Percentiles rank a stretch among this genome's conserved stretches.
phyloP scores from a whole-genome alignment of 37 sponge, comb jelly and placozoan genomes.

The Aphrocallistes beatrix region DNA sequence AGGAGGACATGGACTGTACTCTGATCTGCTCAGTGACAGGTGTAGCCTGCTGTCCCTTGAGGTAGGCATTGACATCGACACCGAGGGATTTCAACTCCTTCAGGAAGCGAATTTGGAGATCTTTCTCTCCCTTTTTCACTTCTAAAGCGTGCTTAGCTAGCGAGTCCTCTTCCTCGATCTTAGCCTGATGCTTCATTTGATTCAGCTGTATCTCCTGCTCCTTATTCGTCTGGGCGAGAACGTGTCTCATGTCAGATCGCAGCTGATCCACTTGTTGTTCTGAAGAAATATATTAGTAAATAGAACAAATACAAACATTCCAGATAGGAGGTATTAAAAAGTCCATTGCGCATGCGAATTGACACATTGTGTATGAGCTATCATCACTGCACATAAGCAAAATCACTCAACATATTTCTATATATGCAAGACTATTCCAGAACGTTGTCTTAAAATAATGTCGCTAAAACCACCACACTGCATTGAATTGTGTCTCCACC shows the following conservation, averaged over 20 bases:
- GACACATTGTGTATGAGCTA: too few relatives aligned
- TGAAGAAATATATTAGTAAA: not conserved
- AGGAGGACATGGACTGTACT: not conserved
- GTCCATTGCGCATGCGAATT: too few relatives aligned
- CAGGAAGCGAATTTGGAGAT: conserved; percentile 26
- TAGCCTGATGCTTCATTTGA: conserved; percentile 18
- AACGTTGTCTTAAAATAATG: too few relatives aligned
- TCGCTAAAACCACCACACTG: too few relatives aligned
- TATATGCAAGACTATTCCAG: too few relatives aligned
- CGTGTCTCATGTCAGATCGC: not conserved
- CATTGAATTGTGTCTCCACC: too few relatives aligned
- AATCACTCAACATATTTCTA: too few relatives aligned
- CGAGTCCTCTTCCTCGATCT: not conserved
- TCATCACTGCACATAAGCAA: too few relatives aligned
- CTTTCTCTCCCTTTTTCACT: conserved; percentile 37
- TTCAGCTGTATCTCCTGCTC: not conserved
- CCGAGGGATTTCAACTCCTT: conserved; percentile 29
- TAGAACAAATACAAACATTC: not conserved
- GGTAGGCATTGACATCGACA: conserved; percentile 59
- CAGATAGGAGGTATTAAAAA: not conserved
- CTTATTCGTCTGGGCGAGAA: not conserved
- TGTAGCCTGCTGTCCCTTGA: conserved; percentile 29
- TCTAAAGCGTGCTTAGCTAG: conserved; percentile 5
- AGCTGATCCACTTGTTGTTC: conserved; percentile 16
- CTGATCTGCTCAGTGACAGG: conserved; percentile 7